Evolutionary conservation across 2,797 vertebrate species (phyloP).

Genomic region (Chelmon rostratus): DNA sequence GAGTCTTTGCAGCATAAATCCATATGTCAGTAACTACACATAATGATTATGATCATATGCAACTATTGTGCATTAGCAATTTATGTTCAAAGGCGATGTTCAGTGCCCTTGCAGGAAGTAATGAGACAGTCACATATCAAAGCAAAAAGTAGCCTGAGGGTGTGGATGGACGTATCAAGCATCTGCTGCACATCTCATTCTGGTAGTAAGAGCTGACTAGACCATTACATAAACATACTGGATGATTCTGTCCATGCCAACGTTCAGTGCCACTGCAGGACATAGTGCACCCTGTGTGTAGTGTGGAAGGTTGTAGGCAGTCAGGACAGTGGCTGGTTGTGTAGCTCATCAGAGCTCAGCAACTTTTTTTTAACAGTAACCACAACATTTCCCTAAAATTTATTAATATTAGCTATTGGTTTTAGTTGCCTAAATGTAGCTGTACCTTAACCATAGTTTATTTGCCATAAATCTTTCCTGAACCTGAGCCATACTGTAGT

Average conservation of each 20-base stretch:
- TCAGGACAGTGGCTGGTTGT: background rate
- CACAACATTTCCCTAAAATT: background rate
- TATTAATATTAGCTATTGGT: background rate
- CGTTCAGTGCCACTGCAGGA: background rate
- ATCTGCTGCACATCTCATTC: slow-evolving; percentile 16
- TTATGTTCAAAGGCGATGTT: slow-evolving; percentile 34
- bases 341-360: background rate
- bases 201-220: background rate
- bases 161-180: background rate
- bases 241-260: background rate
- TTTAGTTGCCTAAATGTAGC: background rate
- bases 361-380: background rate
- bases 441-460: background rate
- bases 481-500: background rate
- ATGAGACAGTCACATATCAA: slow-evolving; percentile 19
- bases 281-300: background rate
- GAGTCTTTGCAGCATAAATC: slow-evolving; percentile 18
- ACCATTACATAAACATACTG: background rate
- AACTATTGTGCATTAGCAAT: slow-evolving; percentile 23
- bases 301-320: too few species aligned
- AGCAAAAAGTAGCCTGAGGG: slow-evolving; percentile 12
- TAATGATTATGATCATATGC: slow-evolving; percentile 7
- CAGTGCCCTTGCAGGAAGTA: slow-evolving; percentile 1
- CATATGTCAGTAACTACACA: slow-evolving; percentile 1
- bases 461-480: background rate